Evolutionary conservation across 2,797 vertebrate species (phyloP), one percentile per base, ranked within the genome.

Genomic region (Ataeniobius toweri): DNA sequence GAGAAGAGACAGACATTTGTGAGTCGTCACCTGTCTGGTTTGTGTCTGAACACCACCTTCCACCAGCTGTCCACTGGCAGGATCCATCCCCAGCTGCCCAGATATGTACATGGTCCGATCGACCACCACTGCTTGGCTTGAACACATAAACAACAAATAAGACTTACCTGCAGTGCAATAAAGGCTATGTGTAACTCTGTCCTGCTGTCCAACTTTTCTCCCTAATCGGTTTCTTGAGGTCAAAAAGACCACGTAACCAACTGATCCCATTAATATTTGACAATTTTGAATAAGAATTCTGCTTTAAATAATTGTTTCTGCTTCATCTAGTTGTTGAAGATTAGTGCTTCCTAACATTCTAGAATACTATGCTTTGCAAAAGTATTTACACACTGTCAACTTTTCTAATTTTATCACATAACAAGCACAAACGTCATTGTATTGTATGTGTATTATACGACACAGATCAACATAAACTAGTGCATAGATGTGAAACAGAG

Each of bases 41-140:
- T 99, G 96, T 83, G 96, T 96, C 81, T 95, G 95, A 39, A 95
- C 94, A 0, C 98, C 97, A 86, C 98, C 98, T 18, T 96, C 84
- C 53, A 98, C 97, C 71, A 99, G 89, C 86, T 97, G 96, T 55
- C 97, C 97, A 1, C 85, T 97, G 61, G 87, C 85, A 58, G 96
- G 95, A 72, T 98, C 96, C 94, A 96, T 88, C 71, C 98, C 98
- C 50, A 99, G 80, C 90, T 99, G 98, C 75, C 98, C 98, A 3
- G 98, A 97, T 68, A 99, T 83, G 85, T 97, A 99, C 94, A 99
- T 76, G 0, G 97, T 99, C 80, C 95, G 95, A 89, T 98, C 98
- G 12, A 97, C 96, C 91, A 98, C 85, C 82, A 99, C 97, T 0
- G 97, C 98, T 88, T 99, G 98, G 92, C 98, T 99, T 85, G 93